Conservation (phyloP, 2,888 invertebrate genomes). For the Leptogaster cylindrica region DNA sequence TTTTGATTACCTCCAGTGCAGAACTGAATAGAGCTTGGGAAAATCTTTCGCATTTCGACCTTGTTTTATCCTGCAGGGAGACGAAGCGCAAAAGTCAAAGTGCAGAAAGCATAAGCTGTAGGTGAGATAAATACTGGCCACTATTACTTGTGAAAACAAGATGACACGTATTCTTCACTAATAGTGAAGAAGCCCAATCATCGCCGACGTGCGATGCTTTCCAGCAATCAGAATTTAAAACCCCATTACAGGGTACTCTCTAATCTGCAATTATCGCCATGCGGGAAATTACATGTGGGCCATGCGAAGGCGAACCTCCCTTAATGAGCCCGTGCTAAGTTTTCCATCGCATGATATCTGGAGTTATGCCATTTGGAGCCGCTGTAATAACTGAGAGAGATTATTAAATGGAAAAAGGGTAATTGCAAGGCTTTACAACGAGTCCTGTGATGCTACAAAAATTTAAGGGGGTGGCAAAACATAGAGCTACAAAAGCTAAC, state of each 20-base stretch:
- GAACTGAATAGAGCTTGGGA: too few species aligned
- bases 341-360: slow-evolving; percentile 1
- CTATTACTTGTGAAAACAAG: too few species aligned
- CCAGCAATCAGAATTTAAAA: slow-evolving; percentile 28
- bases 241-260: slow-evolving; percentile 7
- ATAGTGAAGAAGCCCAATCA: not conserved
- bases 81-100: too few species aligned
- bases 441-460: not conserved
- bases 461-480: not conserved
- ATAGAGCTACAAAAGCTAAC: not conserved
- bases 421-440: not conserved
- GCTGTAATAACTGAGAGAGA: not conserved
- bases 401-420: not conserved
- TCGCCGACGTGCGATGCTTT: not conserved
- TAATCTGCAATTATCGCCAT: slow-evolving; percentile 29
- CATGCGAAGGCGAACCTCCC: not conserved
- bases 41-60: too few species aligned
- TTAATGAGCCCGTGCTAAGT: not conserved
- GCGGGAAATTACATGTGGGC: slow-evolving; percentile 21
- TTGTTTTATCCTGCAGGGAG: too few species aligned
- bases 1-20: too few species aligned
- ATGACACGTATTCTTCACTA: too few species aligned
- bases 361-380: slow-evolving; percentile 7
- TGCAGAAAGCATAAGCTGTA: too few species aligned
- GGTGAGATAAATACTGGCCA: too few species aligned